phyloP scores from a whole-genome alignment of 2,888 invertebrate species.

The Chalcis sispes region DNA sequence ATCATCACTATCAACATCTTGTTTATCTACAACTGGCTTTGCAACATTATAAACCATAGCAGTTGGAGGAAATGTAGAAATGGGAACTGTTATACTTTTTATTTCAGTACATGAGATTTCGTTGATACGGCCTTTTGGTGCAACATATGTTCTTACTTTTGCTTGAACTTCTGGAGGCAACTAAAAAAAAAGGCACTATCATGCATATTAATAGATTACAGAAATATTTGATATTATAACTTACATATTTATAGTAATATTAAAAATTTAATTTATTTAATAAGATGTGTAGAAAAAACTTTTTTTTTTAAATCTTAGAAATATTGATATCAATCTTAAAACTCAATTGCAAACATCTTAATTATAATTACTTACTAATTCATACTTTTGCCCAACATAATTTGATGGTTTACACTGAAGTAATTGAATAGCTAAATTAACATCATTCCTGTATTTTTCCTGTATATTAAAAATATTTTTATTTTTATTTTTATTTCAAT shows the following conservation, averaged over 20 bases:
- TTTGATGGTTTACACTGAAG: constrained; percentile 96
- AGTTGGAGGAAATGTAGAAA: constrained; percentile 89
- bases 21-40: constrained; percentile 71
- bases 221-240: neutral
- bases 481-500: neutral
- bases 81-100: constrained; percentile 84
- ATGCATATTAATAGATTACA: no score
- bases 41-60: constrained; percentile 84
- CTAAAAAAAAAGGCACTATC: constrained; percentile 77
- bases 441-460: constrained; percentile 96
- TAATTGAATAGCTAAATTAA: constrained; percentile 94
- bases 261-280: neutral
- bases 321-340: constrained; percentile 4
- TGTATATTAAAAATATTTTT: constrained; percentile 77
- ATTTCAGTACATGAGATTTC: constrained; percentile 77
- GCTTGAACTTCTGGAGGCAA: constrained; percentile 94
- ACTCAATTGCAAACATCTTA: no score
- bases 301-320: constrained; percentile 1
- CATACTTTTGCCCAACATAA: constrained; percentile 94
- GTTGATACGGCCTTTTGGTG: constrained; percentile 79
- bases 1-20: constrained; percentile 78
- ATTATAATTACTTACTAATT: constrained; percentile 84
- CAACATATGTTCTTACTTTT: constrained; percentile 88
- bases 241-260: neutral
- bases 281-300: neutral